These are phyloP conservation scores for Epinephelus awoara DNA, from an alignment of 2,797 vertebrate species.

Conservation along the genomic window DNA sequence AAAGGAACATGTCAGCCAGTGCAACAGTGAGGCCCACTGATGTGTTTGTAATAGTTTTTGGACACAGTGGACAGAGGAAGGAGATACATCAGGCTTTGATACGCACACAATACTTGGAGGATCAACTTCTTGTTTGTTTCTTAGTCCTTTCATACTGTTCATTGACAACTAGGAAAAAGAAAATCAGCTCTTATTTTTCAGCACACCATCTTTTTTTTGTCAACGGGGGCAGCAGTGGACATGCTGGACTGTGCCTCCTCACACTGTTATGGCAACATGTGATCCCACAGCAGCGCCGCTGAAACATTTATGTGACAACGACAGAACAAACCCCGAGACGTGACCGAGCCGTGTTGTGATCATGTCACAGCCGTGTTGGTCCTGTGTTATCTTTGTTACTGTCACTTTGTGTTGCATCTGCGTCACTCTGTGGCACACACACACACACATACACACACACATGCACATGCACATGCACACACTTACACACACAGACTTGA, in stretches of 20 bases:
- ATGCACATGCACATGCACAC: not conserved
- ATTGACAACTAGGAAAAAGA: too few species aligned
- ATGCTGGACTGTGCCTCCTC: not conserved
- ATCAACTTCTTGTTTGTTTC: too few species aligned
- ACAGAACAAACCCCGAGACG: not conserved
- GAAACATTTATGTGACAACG: conserved; percentile 19
- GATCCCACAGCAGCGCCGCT: not conserved
- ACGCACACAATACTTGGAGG: too few species aligned
- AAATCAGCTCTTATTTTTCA: not conserved
- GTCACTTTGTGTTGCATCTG: conserved; percentile 3
- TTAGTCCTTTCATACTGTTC: too few species aligned
- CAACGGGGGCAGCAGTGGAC: not conserved
- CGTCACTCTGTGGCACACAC: not conserved
- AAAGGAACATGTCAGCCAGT: too few species aligned
- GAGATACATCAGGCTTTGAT: too few species aligned
- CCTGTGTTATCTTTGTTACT: conserved; percentile 8
- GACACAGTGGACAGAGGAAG: too few species aligned
- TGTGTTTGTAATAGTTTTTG: too few species aligned
- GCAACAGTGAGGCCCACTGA: too few species aligned
- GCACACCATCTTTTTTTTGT: not conserved
- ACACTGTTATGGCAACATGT: not conserved
- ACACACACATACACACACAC: not conserved
- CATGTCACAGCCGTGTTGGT: not conserved
- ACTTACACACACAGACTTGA: not conserved
- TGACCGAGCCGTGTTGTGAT: not conserved